phyloP scores from a whole-genome alignment of 2,888 invertebrate species.

The Lydus trimaculatus region DNA sequence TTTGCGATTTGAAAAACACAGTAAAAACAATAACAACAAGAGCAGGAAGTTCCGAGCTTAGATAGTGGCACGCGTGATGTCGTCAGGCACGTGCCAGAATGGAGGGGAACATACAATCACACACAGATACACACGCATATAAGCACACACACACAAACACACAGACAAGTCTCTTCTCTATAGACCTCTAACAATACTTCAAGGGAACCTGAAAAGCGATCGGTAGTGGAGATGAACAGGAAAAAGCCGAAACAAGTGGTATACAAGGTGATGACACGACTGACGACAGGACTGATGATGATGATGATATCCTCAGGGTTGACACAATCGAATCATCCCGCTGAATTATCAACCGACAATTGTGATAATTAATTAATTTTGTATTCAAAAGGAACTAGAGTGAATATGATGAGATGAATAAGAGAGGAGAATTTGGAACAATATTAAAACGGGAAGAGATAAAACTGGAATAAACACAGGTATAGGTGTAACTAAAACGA shows the following conservation, averaged over 20 bases:
- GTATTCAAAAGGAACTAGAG: background rate
- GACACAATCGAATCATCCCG: slow-evolving; percentile 6
- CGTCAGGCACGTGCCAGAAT: slow-evolving; percentile 38
- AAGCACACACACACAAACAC: background rate
- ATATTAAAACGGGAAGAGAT: background rate
- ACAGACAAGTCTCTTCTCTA: background rate
- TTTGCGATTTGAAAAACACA: slow-evolving; percentile 10
- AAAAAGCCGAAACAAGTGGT: background rate
- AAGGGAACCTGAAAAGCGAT: background rate
- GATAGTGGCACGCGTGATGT: slow-evolving; percentile 43
- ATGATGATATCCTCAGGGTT: background rate
- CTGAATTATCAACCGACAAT: background rate
- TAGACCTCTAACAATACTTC: slow-evolving; percentile 7
- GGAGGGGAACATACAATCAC: slow-evolving; percentile 23
- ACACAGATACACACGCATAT: background rate
- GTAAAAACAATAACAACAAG: background rate
- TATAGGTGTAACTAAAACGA: slow-evolving; percentile 3
- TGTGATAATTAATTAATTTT: background rate
- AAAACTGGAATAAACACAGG: background rate
- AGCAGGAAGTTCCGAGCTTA: slow-evolving; percentile 42
- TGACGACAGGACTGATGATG: background rate
- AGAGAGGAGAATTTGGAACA: background rate
- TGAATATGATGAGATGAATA: background rate
- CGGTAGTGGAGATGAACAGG: background rate
- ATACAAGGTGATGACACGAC: background rate